Evolutionary conservation across 2,888 invertebrate genomes (phyloP).

Genomic region (Cacoxenus indagator): DNA sequence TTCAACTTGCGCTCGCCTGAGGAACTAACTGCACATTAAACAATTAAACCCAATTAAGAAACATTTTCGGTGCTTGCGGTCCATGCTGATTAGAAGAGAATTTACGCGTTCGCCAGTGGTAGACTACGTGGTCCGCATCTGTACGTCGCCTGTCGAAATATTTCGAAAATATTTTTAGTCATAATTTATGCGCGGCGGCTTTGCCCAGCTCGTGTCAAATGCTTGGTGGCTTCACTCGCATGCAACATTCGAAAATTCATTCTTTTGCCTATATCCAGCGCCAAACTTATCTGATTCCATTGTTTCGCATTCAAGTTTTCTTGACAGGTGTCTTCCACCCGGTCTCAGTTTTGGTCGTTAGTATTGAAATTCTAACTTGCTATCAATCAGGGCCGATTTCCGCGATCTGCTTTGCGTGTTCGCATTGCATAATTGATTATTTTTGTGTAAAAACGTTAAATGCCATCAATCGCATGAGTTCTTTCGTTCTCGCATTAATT

Average conservation of each 20-base stretch:
- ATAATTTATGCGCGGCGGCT: neutral
- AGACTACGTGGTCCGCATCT: neutral
- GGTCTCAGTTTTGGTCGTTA: neutral
- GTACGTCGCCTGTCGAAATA: neutral
- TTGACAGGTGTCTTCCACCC: conserved; percentile 3
- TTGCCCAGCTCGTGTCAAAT: neutral
- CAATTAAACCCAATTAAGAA: conserved; percentile 45
- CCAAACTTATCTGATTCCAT: conserved; percentile 7
- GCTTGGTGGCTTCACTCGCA: neutral
- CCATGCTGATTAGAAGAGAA: conserved; percentile 13
- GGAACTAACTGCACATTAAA: conserved; percentile 34
- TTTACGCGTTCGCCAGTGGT: neutral
- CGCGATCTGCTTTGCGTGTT: conserved; percentile 29
- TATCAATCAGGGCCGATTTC: conserved; percentile 6
- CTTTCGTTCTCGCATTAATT: neutral
- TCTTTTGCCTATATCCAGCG: neutral
- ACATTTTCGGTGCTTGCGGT: conserved; percentile 8
- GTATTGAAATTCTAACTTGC: conserved; percentile 2
- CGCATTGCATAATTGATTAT: conserved; percentile 13
- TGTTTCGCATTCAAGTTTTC: conserved; percentile 1
- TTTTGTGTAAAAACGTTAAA: conserved; percentile 11
- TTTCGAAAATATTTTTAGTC: conserved; percentile 19
- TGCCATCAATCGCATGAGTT: conserved; percentile 8
- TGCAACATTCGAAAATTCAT: neutral
- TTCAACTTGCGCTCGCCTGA: neutral